These are phyloP conservation scores for Melanerpes formicivorus DNA, from an alignment of 2,113 vertebrate genomes.

Conservation along the genomic window DNA sequence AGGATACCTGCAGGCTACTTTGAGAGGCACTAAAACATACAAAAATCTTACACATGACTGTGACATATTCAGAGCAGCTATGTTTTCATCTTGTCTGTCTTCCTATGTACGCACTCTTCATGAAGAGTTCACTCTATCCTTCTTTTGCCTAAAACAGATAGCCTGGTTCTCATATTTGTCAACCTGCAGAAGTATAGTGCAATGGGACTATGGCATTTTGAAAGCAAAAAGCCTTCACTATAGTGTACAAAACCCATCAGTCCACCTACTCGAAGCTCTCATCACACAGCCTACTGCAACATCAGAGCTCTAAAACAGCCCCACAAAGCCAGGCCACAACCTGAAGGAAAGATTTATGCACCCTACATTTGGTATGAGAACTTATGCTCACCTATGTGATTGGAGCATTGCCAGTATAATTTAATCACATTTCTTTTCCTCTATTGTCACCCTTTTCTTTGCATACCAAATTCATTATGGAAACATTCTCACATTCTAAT, in stretches of 20 bases:
- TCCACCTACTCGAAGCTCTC: conserved; percentile 20
- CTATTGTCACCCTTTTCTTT: conserved; percentile 26
- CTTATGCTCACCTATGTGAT: conserved; percentile 13
- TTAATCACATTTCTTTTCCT: conserved; percentile 20
- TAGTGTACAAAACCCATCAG: conserved; percentile 54
- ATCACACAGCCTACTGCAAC: conserved; percentile 39
- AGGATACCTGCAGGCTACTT: neutral
- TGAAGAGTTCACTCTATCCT: conserved; percentile 40
- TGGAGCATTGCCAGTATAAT: neutral
- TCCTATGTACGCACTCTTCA: neutral
- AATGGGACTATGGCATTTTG: conserved; percentile 50
- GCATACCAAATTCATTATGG: conserved; percentile 45
- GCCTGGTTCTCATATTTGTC: conserved; percentile 46
- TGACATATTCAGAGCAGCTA: conserved; percentile 1
- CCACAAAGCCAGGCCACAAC: conserved; percentile 39
- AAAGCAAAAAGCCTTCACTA: conserved; percentile 48
- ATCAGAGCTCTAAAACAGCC: conserved; percentile 46
- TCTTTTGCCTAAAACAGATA: conserved; percentile 60
- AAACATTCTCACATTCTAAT: neutral
- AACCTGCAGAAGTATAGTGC: conserved; percentile 34
- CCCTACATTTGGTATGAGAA: conserved; percentile 34
- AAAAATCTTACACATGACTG: neutral
- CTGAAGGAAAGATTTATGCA: conserved; percentile 46
- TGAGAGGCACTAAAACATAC: neutral
- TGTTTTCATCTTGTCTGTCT: conserved; percentile 43